Evolutionary conservation across 2,888 invertebrate genomes (phyloP), one percentile per base, ranked within the genome.

Genomic region (Incurvaria masculella): DNA sequence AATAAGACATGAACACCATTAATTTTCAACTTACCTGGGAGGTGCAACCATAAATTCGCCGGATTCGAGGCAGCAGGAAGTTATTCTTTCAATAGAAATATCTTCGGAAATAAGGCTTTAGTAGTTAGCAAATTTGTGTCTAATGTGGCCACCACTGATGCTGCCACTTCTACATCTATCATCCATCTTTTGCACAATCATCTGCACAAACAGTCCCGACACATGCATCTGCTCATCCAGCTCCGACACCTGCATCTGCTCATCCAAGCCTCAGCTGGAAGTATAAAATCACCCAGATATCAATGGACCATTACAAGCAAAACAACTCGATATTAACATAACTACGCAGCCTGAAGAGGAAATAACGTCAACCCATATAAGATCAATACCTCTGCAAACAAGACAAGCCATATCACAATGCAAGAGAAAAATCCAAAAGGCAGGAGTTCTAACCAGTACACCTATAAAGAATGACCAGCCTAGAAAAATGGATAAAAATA

Each of bases 21-120:
- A 57, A 58, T 45, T 47, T 45, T 51, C 49, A 53, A 57, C 58
- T 47, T 57, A 53, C 53, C 38, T 55, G 39, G 56, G 57, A 56
- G 49, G 48, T 52, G 60, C 59, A 46, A 46, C 44, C 16, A 23
- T 45, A 17, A 54, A 51, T 49, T 49, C 3, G n/a, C 51, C 44
- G 46, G 52, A 41, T 56, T 51, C 42, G 23, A 51, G 44, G 38
- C 19, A 47, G 39, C 51, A 33, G 51, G 52, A 47, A 50, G 52
- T 39, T 55, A 46, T 48, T 52, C 53, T n/a, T 46, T 38, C n/a
- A 49, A 56, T 47, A 45, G 44, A 48, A 10, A 55, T 43, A 39
- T 51, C 39, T 56, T 56, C 41, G 26, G 41, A 14, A 53, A 55
- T 49, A 48, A 48, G 43, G 52, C 53, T 52, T 57, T 49, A 42